These are phyloP conservation scores for Sarcophaga subvicina DNA, from an alignment of 2,888 invertebrate species.

Conservation along the genomic window DNA sequence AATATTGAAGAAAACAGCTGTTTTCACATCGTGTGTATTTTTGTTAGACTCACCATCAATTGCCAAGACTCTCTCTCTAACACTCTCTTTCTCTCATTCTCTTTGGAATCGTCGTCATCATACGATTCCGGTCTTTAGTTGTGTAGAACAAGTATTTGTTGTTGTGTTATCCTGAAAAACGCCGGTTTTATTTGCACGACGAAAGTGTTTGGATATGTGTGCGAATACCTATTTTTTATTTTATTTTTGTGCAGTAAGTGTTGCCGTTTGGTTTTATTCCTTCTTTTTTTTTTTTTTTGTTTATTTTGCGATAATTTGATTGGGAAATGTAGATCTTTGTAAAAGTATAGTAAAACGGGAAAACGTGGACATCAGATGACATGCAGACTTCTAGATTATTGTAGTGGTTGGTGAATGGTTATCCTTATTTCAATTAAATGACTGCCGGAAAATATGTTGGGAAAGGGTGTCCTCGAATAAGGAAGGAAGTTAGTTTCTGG, in stretches of 20 bases:
- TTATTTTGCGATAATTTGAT: not conserved
- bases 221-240: not conserved
- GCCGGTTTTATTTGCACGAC: conserved; percentile 42
- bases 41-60: conserved; percentile 13
- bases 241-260: not conserved
- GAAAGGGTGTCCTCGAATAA: too few species aligned
- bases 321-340: not conserved
- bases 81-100: conserved; percentile 9
- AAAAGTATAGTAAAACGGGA: too few species aligned
- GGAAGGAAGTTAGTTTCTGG: too few species aligned
- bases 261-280: conserved; percentile 10
- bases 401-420: too few species aligned
- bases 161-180: conserved; percentile 50
- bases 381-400: too few species aligned
- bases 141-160: conserved; percentile 37
- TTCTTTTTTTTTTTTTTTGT: conserved; percentile 37
- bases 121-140: conserved; percentile 33
- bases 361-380: too few species aligned
- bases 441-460: too few species aligned
- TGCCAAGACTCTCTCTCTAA: conserved; percentile 18
- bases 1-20: conserved; percentile 62
- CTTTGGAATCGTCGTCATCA: conserved; percentile 9
- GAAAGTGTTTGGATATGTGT: not conserved
- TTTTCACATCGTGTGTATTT: conserved; percentile 56
- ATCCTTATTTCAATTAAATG: too few species aligned